Evolutionary conservation across 2,888 invertebrate species (phyloP).

Genomic region (Phaedon cochleariae): DNA sequence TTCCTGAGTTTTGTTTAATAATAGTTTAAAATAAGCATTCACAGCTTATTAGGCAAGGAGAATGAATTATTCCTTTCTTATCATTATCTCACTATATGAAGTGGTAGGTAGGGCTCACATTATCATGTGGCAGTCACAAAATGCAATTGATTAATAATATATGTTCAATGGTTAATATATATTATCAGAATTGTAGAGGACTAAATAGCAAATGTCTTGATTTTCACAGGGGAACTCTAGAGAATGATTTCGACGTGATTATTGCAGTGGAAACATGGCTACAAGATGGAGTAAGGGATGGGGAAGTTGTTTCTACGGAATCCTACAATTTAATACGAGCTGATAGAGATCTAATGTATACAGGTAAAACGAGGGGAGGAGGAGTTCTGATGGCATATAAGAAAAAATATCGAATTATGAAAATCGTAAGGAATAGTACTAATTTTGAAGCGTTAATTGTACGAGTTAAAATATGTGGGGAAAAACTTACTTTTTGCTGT

Average conservation of each 20-base stretch:
- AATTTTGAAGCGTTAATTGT: too few relatives aligned
- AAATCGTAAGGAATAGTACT: background rate
- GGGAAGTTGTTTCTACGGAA: background rate
- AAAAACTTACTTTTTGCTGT: background rate
- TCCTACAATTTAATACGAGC: background rate
- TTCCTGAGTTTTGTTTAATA: too few relatives aligned
- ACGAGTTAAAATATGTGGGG: too few relatives aligned
- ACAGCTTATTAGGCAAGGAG: too few relatives aligned
- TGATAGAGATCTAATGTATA: background rate
- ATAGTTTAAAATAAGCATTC: too few relatives aligned
- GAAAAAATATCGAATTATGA: background rate
- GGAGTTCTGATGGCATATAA: conserved; percentile 1
- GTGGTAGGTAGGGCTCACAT: too few relatives aligned
- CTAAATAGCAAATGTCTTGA: background rate
- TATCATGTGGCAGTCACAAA: too few relatives aligned
- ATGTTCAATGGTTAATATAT: too few relatives aligned
- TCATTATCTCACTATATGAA: too few relatives aligned
- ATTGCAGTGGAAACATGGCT: background rate
- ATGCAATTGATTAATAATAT: too few relatives aligned
- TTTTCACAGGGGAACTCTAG: background rate
- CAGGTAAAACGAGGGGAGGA: conserved; percentile 1
- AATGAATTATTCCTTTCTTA: too few relatives aligned
- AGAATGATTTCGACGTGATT: background rate
- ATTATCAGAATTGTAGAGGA: conserved; percentile 1
- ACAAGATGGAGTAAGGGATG: conserved; percentile 1